Base-by-base conservation (phyloP, 2,888 invertebrate genomes). In the Hoplodrina blanda region DNA sequence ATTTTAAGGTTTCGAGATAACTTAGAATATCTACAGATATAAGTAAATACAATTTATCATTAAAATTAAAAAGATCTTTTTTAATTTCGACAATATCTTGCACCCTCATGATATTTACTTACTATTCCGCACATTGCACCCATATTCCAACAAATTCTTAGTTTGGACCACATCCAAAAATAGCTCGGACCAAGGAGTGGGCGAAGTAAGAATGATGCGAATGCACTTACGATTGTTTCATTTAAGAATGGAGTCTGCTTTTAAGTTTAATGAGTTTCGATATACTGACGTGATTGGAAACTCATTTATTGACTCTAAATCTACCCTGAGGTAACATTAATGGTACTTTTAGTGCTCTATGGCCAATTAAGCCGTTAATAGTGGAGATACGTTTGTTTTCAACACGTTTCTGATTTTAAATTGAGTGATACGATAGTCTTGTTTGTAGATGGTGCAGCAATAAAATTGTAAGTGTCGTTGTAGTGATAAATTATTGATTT, bases 111-210 rank as follows among this genome's bases (percentile, higher is more conserved):
- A 46, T 46, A 46, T 37, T 50, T 11, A 41, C 44, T 64, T 53
- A 10, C 13, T 19, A n/a, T 46, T 46, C 54, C 46, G 37, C 19
- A 59, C 15, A 53, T 41, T 30, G 41, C 73, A 50, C 25, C 56
- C 25, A 65, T 62, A 66, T 13, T 25, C 65, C 19, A 46, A 49
- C n/a, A 54, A 73, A 50, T 67, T 72, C 37, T 83, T 50, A 79
- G 86, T 91, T 77, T 92, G 80, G 15, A 68, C 91, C 91, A 80
- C 73, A 77, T 65, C 62, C 73, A 69, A 84, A 90, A 91, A 90
- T 89, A 90, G 90, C 89, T 91, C 78, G 91, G 91, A 93, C 93
- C 91, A 92, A 93, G 90, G 90, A 93, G 95, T 95, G 95, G 95
- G 95, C 94, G 94, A 91, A 85, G 85, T 86, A 82, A 91, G 92